These are phyloP conservation scores for Entosphenus tridentatus DNA, from an alignment of 2,113 vertebrate genomes.

Conservation along the genomic window DNA sequence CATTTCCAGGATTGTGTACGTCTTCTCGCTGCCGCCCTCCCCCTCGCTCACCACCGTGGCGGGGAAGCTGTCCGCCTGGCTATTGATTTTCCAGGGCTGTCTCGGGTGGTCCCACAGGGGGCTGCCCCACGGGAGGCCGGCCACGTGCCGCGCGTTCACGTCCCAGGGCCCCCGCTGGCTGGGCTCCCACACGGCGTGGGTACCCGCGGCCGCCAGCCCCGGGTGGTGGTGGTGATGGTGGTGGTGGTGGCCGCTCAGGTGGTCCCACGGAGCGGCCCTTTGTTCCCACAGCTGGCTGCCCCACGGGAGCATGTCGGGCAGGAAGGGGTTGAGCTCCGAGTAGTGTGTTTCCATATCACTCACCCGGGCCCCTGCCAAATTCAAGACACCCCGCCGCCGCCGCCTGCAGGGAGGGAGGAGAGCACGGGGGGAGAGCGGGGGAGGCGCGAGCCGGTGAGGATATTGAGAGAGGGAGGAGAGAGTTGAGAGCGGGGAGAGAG, in stretches of 20 bases:
- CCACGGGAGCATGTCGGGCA: conserved; percentile 3
- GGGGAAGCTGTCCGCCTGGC: neutral
- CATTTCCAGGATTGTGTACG: conserved; percentile 6
- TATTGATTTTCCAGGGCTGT: conserved; percentile 1
- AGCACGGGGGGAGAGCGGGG: neutral
- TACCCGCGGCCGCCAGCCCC: neutral
- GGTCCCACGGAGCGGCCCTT: conserved; percentile 1
- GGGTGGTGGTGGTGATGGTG: neutral
- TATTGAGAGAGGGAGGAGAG: neutral
- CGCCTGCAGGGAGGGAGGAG: neutral
- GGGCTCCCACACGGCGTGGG: neutral
- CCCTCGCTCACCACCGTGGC: conserved; percentile 4
- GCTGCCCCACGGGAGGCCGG: conserved; percentile 2
- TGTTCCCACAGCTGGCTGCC: conserved; percentile 5
- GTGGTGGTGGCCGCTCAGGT: too few relatives aligned
- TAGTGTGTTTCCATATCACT: conserved; percentile 4
- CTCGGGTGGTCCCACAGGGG: conserved; percentile 5
- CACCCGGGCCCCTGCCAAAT: neutral
- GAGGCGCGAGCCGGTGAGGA: neutral
- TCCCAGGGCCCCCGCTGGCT: conserved; percentile 2
- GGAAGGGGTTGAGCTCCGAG: neutral
- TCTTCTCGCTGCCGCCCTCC: neutral
- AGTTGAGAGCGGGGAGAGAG: neutral
- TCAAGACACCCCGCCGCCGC: too few relatives aligned
- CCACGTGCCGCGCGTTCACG: conserved; percentile 1